phyloP scores from a whole-genome alignment of 2,888 invertebrate species.

The Ariolimax columbianus region DNA sequence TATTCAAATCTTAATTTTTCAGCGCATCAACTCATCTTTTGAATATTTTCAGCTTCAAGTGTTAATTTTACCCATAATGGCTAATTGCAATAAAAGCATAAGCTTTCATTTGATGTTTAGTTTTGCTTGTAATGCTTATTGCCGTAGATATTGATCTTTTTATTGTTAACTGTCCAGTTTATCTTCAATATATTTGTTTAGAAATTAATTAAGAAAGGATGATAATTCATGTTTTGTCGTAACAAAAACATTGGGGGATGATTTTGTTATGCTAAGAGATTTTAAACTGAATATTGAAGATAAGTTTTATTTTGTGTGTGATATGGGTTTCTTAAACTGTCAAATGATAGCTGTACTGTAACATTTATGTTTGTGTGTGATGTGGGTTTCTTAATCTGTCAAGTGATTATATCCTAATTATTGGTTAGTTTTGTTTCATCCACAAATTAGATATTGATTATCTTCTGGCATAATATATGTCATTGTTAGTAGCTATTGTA shows the following conservation, averaged over 20 bases:
- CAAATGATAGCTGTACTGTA: too few relatives aligned
- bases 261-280: not conserved
- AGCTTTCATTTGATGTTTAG: too few relatives aligned
- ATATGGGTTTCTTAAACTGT: not conserved
- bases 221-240: not conserved
- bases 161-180: not conserved
- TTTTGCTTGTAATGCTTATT: too few relatives aligned
- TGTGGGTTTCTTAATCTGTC: not conserved
- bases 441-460: not conserved
- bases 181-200: not conserved
- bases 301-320: not conserved
- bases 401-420: not conserved
- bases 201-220: not conserved
- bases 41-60: too few relatives aligned
- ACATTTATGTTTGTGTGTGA: not conserved
- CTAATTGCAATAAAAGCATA: too few relatives aligned
- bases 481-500: not conserved
- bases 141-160: too few relatives aligned
- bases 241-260: slow-evolving; percentile 23
- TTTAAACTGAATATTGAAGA: not conserved
- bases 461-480: not conserved
- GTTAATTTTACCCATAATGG: too few relatives aligned
- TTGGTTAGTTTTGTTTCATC: not conserved
- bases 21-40: too few relatives aligned
- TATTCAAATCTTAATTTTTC: too few relatives aligned